phyloP scores from a whole-genome alignment of 2,113 vertebrate species.

The Scytalopus superciliaris region DNA sequence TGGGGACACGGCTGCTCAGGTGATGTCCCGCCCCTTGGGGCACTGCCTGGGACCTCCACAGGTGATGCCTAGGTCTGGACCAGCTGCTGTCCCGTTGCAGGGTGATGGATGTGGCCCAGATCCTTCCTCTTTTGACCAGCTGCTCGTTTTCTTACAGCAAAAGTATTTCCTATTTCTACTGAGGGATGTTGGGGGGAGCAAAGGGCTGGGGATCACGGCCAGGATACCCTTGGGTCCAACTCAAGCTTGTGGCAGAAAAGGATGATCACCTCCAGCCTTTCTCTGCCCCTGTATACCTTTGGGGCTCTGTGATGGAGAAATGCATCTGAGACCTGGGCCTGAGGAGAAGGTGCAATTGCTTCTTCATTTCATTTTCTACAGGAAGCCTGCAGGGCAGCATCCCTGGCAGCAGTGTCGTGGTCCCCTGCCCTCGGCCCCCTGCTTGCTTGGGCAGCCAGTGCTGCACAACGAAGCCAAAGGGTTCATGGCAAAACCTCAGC shows the following conservation, averaged over 20 bases:
- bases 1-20: not conserved
- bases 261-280: not conserved
- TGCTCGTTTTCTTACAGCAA: not conserved
- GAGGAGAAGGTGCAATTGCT: too few species aligned
- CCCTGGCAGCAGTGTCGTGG: not conserved
- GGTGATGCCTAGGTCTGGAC: not conserved
- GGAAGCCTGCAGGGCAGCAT: not conserved
- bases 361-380: not conserved
- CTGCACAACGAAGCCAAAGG: not conserved
- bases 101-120: not conserved
- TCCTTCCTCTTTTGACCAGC: not conserved
- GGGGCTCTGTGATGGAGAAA: not conserved
- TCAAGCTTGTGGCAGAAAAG: rapidly evolving
- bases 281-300: not conserved
- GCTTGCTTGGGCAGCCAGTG: rapidly evolving
- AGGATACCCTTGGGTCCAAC: too few species aligned
- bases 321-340: not conserved
- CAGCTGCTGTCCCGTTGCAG: rapidly evolving
- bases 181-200: not conserved
- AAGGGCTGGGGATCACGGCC: rapidly evolving
- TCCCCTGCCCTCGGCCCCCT: not conserved
- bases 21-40: not conserved
- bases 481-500: not conserved
- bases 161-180: not conserved
- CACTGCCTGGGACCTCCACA: not conserved